phyloP scores from a whole-genome alignment of 2,113 vertebrate species.

The Typhlomys cinereus region DNA sequence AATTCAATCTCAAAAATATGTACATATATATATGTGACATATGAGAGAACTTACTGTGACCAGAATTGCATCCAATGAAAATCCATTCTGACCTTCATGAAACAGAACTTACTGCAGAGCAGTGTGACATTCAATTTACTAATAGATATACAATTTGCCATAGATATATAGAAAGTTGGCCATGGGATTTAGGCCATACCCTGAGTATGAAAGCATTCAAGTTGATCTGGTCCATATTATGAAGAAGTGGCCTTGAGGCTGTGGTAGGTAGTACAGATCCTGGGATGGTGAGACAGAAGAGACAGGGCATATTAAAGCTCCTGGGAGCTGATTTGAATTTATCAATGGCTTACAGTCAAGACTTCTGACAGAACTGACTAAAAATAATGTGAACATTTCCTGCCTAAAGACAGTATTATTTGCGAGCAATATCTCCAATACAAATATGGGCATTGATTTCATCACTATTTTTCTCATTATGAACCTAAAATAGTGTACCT shows the following conservation, averaged over 20 bases:
- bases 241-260: background rate
- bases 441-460: background rate
- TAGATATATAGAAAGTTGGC: background rate
- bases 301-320: background rate
- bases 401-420: background rate
- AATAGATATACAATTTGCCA: background rate
- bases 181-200: too few species aligned
- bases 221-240: background rate
- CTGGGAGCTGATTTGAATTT: background rate
- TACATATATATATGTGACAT: background rate
- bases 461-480: background rate
- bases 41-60: background rate
- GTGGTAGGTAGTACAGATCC: background rate
- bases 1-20: background rate
- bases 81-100: conserved; percentile 26
- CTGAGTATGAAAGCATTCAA: background rate
- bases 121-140: background rate
- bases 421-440: background rate
- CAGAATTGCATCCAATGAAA: background rate
- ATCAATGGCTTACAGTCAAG: background rate
- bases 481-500: background rate
- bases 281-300: background rate
- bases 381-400: background rate
- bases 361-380: background rate
- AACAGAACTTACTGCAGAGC: background rate